Evolutionary conservation across 2,888 invertebrate species (phyloP), one percentile per base, ranked within the genome.

Genomic region (Loripinus fragilis): DNA sequence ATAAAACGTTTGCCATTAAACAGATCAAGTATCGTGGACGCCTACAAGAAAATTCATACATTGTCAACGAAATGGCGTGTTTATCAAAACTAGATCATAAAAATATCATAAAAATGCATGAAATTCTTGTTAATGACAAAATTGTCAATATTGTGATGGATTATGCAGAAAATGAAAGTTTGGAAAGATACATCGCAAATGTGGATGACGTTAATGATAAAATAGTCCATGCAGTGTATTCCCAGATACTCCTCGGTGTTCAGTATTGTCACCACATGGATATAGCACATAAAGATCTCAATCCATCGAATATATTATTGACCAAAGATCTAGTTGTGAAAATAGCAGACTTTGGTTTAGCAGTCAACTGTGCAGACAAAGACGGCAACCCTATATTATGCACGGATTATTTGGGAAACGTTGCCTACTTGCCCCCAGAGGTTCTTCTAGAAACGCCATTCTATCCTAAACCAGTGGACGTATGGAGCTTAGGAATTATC

Each of bases 291-390:
- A 67, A 85, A 45, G 87, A 87, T 50, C 20, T 87, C 23, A 86
- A 85, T 0, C 85, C 87, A 0, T 73, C 76, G 28, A 87, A 87
- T 50, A 83, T 87, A 69, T 66, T 86, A 15, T 55, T 87, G 0
- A 84, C 78, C 15, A 30, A 70, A 7, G 71, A 84, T 17, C 42
- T 78, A 33, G 80, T 80, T 12, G 78, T 87, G 28, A 86, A 84
- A 79, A 69, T 87, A 42, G 85, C 87, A 2, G 87, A 87, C 52
- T 87, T 87, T 70, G 87, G 87, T 3, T 70, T 87, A 3, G 82
- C 87, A 0, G 81, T 87, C 5, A 78, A 71, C 30, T 85, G 81
- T 66, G 64, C 41, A 3, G 67, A 67, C 28, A 7, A 33, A 17
- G 71, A 71, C 20, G 83, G 72, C 5, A 60, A 75, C 12, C 74